Percentiles rank a stretch among this genome's conserved stretches.
Conservation (phyloP, 2,888 invertebrate species). For the Vanessa cardui region DNA sequence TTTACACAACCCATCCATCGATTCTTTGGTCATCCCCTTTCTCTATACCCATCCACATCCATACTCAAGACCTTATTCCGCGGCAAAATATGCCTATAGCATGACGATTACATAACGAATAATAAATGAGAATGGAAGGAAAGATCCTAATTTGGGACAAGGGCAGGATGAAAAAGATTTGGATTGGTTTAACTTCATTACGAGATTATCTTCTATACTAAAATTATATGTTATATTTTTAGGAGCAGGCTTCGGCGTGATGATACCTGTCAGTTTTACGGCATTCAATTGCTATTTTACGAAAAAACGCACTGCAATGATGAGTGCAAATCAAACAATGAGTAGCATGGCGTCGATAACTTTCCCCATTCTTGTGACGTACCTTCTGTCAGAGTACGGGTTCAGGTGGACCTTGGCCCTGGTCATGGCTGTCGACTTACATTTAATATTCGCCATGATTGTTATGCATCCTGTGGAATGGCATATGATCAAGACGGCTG, state of each 20-base stretch:
- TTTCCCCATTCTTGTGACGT: constrained; percentile 85
- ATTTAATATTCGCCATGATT: constrained; percentile 86
- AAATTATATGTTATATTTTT: constrained; percentile 32
- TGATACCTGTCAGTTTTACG: constrained; percentile 88
- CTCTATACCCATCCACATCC: too few relatives aligned
- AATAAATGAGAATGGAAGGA: too few relatives aligned
- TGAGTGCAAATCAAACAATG: constrained; percentile 88
- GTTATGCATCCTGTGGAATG: constrained; percentile 89
- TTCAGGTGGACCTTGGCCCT: constrained; percentile 87
- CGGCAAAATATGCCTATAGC: too few relatives aligned
- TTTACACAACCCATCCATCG: too few relatives aligned
- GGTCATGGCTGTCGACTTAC: constrained; percentile 85
- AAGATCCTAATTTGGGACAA: too few relatives aligned
- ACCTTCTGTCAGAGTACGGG: constrained; percentile 84
- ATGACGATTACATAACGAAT: too few relatives aligned
- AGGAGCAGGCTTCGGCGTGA: constrained; percentile 88
- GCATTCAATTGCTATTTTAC: constrained; percentile 90
- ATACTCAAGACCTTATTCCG: too few relatives aligned
- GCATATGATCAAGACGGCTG: constrained; percentile 79
- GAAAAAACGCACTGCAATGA: constrained; percentile 86
- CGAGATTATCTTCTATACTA: background rate
- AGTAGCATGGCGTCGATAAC: constrained; percentile 87
- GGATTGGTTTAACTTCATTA: too few relatives aligned
- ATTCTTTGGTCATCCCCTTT: too few relatives aligned
- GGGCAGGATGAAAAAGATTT: too few relatives aligned